Conservation (phyloP, 1,140 invertebrate genomes). For the Orchestia grillus region DNA sequence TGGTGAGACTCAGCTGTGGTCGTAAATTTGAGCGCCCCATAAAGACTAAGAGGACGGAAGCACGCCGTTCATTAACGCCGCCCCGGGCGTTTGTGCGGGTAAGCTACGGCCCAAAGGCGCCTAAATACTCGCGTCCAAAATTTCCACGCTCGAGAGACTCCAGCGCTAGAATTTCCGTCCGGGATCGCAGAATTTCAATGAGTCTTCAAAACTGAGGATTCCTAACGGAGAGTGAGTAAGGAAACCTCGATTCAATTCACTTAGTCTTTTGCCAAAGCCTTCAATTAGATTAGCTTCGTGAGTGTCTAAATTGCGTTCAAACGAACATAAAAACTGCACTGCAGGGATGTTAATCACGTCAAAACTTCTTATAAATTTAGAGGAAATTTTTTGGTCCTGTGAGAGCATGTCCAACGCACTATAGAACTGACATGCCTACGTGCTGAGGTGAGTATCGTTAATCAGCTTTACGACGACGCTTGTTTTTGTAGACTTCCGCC, state of each 20-base stretch:
- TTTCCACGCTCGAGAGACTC: too few species aligned
- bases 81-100: neutral
- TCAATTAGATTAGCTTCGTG: neutral
- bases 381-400: neutral
- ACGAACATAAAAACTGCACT: neutral
- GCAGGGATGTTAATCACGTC: too few species aligned
- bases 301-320: neutral
- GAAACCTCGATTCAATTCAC: neutral
- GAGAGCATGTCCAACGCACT: neutral
- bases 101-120: neutral
- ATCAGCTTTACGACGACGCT: too few species aligned
- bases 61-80: neutral
- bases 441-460: too few species aligned
- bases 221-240: too few species aligned
- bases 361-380: neutral
- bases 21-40: neutral
- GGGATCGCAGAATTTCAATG: too few species aligned
- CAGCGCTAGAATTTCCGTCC: too few species aligned
- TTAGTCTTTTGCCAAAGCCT: neutral
- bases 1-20: neutral
- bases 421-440: too few species aligned
- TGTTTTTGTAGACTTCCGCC: too few species aligned
- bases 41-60: neutral
- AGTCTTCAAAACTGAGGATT: too few species aligned
- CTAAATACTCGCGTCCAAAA: too few species aligned